These are phyloP conservation scores for Triplophysa yarkandensis DNA, from an alignment of 2,797 vertebrate species.

Conservation along the genomic window DNA sequence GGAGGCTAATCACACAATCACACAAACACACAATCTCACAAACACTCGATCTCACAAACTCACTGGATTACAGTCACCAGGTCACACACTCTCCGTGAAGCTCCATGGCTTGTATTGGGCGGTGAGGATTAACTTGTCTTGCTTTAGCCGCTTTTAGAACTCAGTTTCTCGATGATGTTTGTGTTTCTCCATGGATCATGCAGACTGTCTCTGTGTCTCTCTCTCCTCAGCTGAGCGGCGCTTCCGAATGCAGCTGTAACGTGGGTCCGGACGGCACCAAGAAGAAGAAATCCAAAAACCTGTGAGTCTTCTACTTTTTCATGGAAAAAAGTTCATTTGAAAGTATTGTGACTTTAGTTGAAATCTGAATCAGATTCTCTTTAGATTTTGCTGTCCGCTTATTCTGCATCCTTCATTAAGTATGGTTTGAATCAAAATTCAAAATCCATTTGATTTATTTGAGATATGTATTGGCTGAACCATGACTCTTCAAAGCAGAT, in stretches of 20 bases:
- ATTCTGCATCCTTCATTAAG: neutral
- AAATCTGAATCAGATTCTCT: too few species aligned
- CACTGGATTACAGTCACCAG: conserved; percentile 60
- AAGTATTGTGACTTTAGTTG: too few species aligned
- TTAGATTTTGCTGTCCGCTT: too few species aligned
- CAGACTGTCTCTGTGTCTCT: conserved; percentile 72
- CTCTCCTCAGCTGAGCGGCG: conserved; percentile 81
- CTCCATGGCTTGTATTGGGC: conserved; percentile 14
- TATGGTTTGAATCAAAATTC: too few species aligned
- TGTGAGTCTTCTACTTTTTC: conserved; percentile 76
- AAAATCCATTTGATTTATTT: too few species aligned
- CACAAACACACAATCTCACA: conserved; percentile 55
- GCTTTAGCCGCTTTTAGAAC: conserved; percentile 23
- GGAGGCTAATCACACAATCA: conserved; percentile 64
- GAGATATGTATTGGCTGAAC: too few species aligned
- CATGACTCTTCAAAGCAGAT: too few species aligned
- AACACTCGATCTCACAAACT: conserved; percentile 44
- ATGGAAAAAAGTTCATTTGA: neutral
- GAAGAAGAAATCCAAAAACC: conserved; percentile 90
- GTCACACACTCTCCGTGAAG: conserved; percentile 19
- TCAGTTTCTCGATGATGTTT: neutral
- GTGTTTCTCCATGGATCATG: conserved; percentile 64
- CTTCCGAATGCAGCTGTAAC: conserved; percentile 81
- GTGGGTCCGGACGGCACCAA: conserved; percentile 76
- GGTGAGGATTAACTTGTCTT: conserved; percentile 40